These are phyloP conservation scores for Cyprinodon tularosa DNA, from an alignment of 2,113 vertebrate genomes.

Conservation along the genomic window DNA sequence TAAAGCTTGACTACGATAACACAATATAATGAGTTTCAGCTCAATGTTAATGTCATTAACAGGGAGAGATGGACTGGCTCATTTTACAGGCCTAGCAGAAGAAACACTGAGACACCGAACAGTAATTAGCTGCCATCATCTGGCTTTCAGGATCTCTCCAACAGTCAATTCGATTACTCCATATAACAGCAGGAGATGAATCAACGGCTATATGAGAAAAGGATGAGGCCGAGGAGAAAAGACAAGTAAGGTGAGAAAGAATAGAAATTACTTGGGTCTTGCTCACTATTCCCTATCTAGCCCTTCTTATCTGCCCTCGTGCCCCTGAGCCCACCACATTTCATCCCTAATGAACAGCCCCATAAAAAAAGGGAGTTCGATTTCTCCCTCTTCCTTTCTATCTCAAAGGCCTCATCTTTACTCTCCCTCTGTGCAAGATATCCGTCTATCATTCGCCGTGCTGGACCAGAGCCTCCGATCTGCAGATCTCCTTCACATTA, in stretches of 20 bases:
- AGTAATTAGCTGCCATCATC: constrained; percentile 77
- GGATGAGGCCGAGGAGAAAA: constrained; percentile 25
- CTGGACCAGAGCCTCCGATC: constrained; percentile 75
- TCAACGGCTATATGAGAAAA: constrained; percentile 45
- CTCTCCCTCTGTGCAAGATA: constrained; percentile 54
- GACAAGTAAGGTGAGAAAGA: constrained; percentile 42
- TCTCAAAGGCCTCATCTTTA: constrained; percentile 47
- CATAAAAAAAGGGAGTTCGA: constrained; percentile 83
- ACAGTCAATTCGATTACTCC: constrained; percentile 76
- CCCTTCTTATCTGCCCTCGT: constrained; percentile 80
- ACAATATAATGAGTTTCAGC: constrained; percentile 61
- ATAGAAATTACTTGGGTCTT: constrained; percentile 69
- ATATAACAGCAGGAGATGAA: constrained; percentile 61
- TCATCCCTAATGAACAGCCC: constrained; percentile 85
- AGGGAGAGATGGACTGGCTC: constrained; percentile 46
- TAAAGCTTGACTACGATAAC: constrained; percentile 42
- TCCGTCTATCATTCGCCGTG: constrained; percentile 70
- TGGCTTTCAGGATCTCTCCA: constrained; percentile 66
- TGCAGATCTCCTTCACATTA: constrained; percentile 98
- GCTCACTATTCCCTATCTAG: constrained; percentile 72
- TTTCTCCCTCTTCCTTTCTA: constrained; percentile 67
- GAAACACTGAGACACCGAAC: constrained; percentile 61
- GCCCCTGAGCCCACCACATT: constrained; percentile 81
- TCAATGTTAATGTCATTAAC: constrained; percentile 77
- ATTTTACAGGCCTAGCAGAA: constrained; percentile 70